Conservation (phyloP, 2,797 vertebrate genomes). For the Tauraco hartlaubi region DNA sequence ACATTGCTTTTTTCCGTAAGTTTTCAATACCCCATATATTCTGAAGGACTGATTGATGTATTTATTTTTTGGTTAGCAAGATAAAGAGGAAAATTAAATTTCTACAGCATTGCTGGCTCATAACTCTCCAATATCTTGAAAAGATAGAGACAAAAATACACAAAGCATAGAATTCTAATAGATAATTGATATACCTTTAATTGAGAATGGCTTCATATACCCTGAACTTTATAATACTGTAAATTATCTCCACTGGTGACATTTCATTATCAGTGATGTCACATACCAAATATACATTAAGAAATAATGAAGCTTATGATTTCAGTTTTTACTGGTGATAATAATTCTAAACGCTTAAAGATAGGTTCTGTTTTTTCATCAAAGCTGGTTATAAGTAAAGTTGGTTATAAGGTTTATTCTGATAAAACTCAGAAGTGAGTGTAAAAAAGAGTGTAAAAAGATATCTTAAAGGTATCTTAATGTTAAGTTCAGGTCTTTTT, state of each 20-base stretch:
- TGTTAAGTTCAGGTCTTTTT: not conserved
- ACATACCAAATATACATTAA: not conserved
- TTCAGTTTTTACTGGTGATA: not conserved
- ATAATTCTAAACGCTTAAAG: not conserved
- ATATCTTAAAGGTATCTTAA: not conserved
- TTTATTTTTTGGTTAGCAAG: not conserved
- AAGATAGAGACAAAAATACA: not conserved
- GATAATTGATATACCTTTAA: not conserved
- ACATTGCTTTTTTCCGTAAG: not conserved
- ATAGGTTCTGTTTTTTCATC: not conserved
- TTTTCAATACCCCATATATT: not conserved
- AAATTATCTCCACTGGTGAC: not conserved
- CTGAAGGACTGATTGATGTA: not conserved
- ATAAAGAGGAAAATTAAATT: not conserved
- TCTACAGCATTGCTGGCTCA: not conserved
- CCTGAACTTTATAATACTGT: not conserved
- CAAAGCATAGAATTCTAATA: not conserved
- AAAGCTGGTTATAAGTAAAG: not conserved
- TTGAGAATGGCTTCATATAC: not conserved
- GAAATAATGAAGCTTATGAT: not conserved
- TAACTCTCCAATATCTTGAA: not conserved
- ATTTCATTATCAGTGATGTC: not conserved
- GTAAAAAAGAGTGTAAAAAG: not conserved
- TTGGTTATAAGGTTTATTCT: not conserved
- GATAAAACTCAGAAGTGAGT: not conserved